Percentiles rank a stretch among this genome's conserved stretches.
phyloP scores from a whole-genome alignment of 2,113 vertebrate species.

The Amazona guildingii region DNA sequence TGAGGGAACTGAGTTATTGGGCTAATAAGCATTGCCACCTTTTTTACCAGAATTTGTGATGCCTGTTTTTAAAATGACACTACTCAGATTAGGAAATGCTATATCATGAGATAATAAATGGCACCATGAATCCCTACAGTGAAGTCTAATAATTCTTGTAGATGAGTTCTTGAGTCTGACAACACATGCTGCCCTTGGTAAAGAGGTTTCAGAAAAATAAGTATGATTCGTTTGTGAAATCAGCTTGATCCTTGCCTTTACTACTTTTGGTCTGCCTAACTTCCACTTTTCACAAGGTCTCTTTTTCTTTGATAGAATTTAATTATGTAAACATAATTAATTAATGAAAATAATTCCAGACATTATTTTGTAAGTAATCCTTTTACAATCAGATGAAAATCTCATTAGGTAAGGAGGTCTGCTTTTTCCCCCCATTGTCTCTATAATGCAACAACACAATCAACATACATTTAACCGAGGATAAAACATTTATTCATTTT shows the following conservation, averaged over 20 bases:
- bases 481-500: not conserved
- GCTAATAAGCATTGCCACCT: conserved; percentile 4
- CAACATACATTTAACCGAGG: not conserved
- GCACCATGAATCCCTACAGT: not conserved
- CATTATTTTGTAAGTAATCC: not conserved
- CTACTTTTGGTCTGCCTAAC: not conserved
- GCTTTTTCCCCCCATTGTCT: not conserved
- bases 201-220: conserved; percentile 5
- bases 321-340: not conserved
- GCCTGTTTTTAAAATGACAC: conserved; percentile 41
- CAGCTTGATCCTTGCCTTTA: not conserved
- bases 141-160: conserved; percentile 47
- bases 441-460: not conserved
- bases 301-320: not conserved
- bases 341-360: not conserved
- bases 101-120: conserved; percentile 42
- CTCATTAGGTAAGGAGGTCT: not conserved
- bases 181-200: not conserved
- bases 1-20: not conserved
- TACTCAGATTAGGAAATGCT: conserved; percentile 44
- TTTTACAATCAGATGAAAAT: not conserved
- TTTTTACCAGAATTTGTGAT: conserved; percentile 25
- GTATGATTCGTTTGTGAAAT: not conserved
- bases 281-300: not conserved
- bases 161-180: conserved; percentile 5